Percentiles rank a stretch among this genome's conserved stretches.
Conservation (phyloP, 2,888 invertebrate genomes). For the Aelia acuminata region DNA sequence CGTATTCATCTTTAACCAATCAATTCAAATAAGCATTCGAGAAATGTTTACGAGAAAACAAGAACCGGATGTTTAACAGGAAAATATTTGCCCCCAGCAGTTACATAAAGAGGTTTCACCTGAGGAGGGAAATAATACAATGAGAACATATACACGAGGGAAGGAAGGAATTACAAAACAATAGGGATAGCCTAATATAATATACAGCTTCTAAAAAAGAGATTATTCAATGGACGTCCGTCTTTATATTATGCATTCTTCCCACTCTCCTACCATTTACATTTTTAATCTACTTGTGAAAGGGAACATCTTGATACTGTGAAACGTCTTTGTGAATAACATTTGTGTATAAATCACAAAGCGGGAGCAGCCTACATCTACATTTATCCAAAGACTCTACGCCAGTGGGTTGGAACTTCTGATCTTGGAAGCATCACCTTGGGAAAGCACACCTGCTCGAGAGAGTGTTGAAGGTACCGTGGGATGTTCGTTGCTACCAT, state of each 20-base stretch:
- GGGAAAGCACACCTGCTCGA: not conserved
- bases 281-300: conserved; percentile 43
- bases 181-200: conserved; percentile 34
- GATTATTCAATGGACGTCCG: conserved; percentile 23
- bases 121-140: not conserved
- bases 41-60: not conserved
- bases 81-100: conserved; percentile 26
- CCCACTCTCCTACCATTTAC: conserved; percentile 44
- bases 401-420: not conserved
- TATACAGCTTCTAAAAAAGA: conserved; percentile 38
- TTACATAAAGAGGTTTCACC: conserved; percentile 25
- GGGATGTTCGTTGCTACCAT: not conserved
- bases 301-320: conserved; percentile 50
- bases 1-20: not conserved
- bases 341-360: conserved; percentile 37
- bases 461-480: not conserved
- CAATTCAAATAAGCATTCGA: not conserved
- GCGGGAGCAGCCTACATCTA: conserved; percentile 12
- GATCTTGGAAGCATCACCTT: not conserved
- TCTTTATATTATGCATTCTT: conserved; percentile 31
- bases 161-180: conserved; percentile 19
- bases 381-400: not conserved
- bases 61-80: not conserved
- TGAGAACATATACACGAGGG: conserved; percentile 23
- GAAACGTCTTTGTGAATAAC: conserved; percentile 34